A percentile compares a stretch with the other conserved stretches of the same genome.
phyloP scores from a whole-genome alignment of 2,888 invertebrate species.

The Clostera curtula region DNA sequence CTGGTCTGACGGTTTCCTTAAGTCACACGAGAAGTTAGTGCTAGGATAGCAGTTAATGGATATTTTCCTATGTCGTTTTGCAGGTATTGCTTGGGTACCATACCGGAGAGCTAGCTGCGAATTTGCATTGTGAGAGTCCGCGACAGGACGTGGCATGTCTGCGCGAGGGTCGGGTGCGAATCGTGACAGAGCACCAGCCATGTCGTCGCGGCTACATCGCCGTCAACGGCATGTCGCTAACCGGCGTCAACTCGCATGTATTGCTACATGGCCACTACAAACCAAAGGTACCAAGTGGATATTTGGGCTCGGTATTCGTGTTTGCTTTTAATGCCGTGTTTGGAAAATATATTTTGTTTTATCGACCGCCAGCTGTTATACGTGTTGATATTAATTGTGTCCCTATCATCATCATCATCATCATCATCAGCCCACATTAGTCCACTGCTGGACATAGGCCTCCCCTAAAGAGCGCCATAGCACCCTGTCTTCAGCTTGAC shows the following conservation, averaged over 20 bases:
- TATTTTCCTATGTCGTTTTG: constrained; percentile 2
- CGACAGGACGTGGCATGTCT: constrained; percentile 63
- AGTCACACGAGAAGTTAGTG: no score
- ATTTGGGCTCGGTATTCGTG: no score
- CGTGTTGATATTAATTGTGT: no score
- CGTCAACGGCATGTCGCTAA: constrained; percentile 41
- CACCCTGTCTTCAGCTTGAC: no score
- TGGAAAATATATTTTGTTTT: no score
- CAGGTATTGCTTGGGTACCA: constrained; percentile 79
- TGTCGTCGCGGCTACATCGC: constrained; percentile 68
- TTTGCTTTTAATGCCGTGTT: no score
- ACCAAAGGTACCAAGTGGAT: constrained; percentile 32
- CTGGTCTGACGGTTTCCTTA: no score
- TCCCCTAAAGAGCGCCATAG: no score
- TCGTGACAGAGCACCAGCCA: constrained; percentile 72
- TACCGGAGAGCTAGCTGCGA: constrained; percentile 78
- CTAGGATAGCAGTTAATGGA: background rate
- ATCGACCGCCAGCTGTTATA: no score
- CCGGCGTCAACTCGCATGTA: constrained; percentile 44
- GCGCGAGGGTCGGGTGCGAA: constrained; percentile 64
- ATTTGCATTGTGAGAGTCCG: constrained; percentile 79
- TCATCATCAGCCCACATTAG: no score
- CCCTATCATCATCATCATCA: no score
- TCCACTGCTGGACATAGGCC: no score
- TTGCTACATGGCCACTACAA: constrained; percentile 41